Conservation (phyloP, 2,888 invertebrate genomes). For the Trilocha varians region DNA sequence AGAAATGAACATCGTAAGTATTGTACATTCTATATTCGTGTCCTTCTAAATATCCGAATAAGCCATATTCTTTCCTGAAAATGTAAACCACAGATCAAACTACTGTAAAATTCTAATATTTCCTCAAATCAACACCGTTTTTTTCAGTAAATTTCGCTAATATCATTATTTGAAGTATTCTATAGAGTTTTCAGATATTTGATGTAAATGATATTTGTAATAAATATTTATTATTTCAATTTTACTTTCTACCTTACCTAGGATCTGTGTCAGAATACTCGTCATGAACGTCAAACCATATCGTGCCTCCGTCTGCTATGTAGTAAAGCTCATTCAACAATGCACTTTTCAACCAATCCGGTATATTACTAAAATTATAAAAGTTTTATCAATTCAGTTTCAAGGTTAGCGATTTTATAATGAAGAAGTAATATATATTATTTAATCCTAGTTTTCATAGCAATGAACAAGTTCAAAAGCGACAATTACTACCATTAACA, state of each 20-base stretch:
- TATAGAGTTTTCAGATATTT: no score
- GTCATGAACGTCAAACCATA: conserved; percentile 84
- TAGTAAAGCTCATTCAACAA: conserved; percentile 96
- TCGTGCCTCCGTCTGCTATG: conserved; percentile 91
- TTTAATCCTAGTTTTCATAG: no score
- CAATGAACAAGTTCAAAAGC: no score
- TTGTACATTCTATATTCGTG: conserved; percentile 98
- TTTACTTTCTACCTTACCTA: conserved; percentile 60
- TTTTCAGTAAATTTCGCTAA: no score
- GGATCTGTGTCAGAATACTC: conserved; percentile 78
- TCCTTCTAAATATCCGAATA: conserved; percentile 96
- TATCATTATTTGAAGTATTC: no score
- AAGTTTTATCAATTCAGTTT: no score
- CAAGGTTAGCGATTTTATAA: no score
- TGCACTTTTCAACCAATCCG: conserved; percentile 96
- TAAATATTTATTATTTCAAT: neutral
- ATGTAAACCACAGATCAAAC: conserved; percentile 4
- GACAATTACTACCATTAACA: no score
- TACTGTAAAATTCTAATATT: conserved; percentile 2
- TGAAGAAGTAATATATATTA: no score
- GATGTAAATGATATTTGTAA: no score
- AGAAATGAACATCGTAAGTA: conserved; percentile 97
- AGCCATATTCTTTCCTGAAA: conserved; percentile 82
- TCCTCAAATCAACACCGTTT: no score
- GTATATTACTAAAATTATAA: conserved; percentile 66